Evolutionary conservation across 2,888 invertebrate species (phyloP).

Genomic region (Agrochola lota): DNA sequence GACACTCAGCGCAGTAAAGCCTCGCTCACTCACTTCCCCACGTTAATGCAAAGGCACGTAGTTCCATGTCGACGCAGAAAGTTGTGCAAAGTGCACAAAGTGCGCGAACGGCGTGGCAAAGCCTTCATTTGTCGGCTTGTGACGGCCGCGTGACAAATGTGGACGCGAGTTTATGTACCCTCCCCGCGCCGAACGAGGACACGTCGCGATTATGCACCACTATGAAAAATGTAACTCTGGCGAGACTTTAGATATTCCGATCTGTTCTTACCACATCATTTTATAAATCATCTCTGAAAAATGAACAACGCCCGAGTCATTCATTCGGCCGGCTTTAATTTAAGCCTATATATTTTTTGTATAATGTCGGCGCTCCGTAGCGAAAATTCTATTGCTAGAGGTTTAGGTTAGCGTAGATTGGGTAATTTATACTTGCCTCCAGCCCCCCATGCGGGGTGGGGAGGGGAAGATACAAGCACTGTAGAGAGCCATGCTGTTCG

Average conservation of each 20-base stretch:
- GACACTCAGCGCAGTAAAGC: slow-evolving; percentile 85
- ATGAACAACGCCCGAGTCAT: slow-evolving; percentile 75
- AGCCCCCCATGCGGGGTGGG: slow-evolving; percentile 74
- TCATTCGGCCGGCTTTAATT: slow-evolving; percentile 81
- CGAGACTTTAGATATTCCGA: slow-evolving; percentile 67
- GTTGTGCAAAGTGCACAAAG: slow-evolving; percentile 90
- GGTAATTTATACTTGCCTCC: slow-evolving; percentile 90
- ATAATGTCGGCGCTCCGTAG: slow-evolving; percentile 83
- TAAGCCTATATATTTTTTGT: slow-evolving; percentile 86
- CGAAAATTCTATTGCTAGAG: slow-evolving; percentile 87
- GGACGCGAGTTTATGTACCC: slow-evolving; percentile 85
- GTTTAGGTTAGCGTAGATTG: slow-evolving; percentile 89
- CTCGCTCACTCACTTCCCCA: slow-evolving; percentile 84
- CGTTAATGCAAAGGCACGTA: slow-evolving; percentile 90
- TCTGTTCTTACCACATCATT: slow-evolving; percentile 57
- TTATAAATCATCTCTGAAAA: slow-evolving; percentile 61
- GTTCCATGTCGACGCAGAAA: slow-evolving; percentile 88
- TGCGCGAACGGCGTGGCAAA: slow-evolving; percentile 87
- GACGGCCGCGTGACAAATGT: slow-evolving; percentile 90
- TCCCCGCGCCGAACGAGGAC: slow-evolving; percentile 74
- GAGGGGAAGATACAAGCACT: slow-evolving; percentile 80
- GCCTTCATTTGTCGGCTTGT: slow-evolving; percentile 91
- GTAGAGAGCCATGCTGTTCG: slow-evolving; percentile 83
- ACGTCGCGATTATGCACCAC: slow-evolving; percentile 83
- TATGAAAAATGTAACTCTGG: slow-evolving; percentile 82